These are phyloP conservation scores for Eufriesea mexicana DNA, from an alignment of 1,140 invertebrate genomes.

Conservation along the genomic window DNA sequence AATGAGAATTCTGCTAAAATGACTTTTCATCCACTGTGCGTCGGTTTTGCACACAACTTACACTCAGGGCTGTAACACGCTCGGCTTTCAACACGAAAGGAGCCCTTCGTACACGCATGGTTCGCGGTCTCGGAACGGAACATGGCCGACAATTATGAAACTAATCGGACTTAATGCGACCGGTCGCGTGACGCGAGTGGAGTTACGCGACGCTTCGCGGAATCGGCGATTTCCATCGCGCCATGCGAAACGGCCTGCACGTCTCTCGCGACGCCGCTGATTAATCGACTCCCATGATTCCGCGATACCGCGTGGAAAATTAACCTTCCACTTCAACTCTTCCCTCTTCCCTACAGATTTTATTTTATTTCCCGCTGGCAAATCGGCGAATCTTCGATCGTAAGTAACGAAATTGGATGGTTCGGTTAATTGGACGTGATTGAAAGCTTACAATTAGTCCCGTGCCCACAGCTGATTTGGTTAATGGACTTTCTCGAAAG, in stretches of 20 bases:
- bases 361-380: no score
- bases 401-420: not conserved
- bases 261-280: no score
- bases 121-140: not conserved
- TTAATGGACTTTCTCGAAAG: not conserved
- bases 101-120: not conserved
- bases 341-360: not conserved
- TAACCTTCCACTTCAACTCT: not conserved
- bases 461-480: not conserved
- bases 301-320: not conserved
- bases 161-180: slow-evolving; percentile 16
- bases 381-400: no score
- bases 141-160: not conserved
- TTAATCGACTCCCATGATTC: not conserved
- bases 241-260: not conserved
- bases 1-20: no score
- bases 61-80: no score
- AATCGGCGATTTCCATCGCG: not conserved
- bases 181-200: slow-evolving; percentile 1
- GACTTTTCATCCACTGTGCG: no score
- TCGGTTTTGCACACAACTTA: no score
- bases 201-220: not conserved
- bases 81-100: not conserved
- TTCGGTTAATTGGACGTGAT: slow-evolving; percentile 2
- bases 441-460: not conserved